Base-by-base conservation (phyloP, 1,140 invertebrate species). In the Hyles vespertilio region DNA sequence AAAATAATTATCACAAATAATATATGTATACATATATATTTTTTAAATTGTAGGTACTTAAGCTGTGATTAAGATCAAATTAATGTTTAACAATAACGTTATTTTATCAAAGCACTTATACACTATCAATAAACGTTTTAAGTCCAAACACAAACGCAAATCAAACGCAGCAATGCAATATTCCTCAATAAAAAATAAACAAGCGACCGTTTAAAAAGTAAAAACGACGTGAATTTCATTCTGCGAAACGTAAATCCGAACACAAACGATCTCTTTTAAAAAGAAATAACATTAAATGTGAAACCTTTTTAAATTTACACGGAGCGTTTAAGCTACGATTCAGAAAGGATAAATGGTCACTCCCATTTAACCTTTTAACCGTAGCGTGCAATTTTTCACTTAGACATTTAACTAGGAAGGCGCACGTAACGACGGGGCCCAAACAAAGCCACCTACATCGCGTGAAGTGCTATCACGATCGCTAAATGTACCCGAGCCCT, bases 341-440 rank as follows among this genome's bases (percentile, higher is more conserved):
- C 52, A 54, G 50, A 51, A 54, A 45, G 52, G 36, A 54, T 54
- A 54, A 51, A 54, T 54, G 52, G 52, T 54, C 52, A 54, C 52
- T 54, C 57, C 61, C 60, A 55, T 51, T 59, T 67, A 67, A 60
- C 65, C 59, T 67, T 67, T 63, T 63, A 58, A 61, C 59, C 57
- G 59, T 74, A 47, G 74, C 74, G 74, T 77, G 76, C 66, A 67
- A 67, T 70, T 72, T 69, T 69, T 71, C 70, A 79, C 71, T 77
- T 75, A 65, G 67, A 59, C 64, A 58, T 54, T 54, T 54, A 54
- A 54, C 34, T 43, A 54, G 36, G 52, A 44, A 43, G 36, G 52
- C 36, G 43, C 52, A 54, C 52, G 52, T 44, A 54, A 51, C 50
- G 32, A 51, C 50, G 50, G 5, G 32, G 52, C 5, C 52, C 36